A percentile compares a stretch with the other conserved stretches of the same genome.
Evolutionary conservation across 1,140 invertebrate species (phyloP).

Genomic region (Caenorhabditis latens): DNA sequence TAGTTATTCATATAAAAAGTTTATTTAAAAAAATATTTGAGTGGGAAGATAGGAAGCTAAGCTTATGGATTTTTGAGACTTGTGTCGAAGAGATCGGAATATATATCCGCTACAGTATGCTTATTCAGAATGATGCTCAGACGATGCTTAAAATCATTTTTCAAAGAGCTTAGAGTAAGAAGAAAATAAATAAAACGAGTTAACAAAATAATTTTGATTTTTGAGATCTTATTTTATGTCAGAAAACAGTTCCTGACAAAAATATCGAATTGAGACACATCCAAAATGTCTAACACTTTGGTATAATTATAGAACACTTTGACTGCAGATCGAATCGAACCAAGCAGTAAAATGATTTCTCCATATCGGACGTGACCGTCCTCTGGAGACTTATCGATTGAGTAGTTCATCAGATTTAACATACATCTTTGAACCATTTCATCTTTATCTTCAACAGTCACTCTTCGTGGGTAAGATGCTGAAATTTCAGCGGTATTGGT

Average conservation of each 20-base stretch:
- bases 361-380: constrained; percentile 21
- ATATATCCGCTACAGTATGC: too few species aligned
- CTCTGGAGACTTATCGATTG: not conserved
- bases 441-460: not conserved
- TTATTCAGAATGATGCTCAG: too few species aligned
- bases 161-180: too few species aligned
- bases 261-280: not conserved
- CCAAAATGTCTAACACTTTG: not conserved
- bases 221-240: too few species aligned
- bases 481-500: not conserved
- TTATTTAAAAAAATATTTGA: too few species aligned
- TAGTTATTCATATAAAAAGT: too few species aligned
- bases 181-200: too few species aligned
- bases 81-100: too few species aligned
- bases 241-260: constrained; percentile 17
- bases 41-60: too few species aligned
- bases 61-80: too few species aligned
- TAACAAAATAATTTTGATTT: too few species aligned
- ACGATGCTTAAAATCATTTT: too few species aligned
- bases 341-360: constrained; percentile 25
- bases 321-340: constrained; percentile 9
- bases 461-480: not conserved
- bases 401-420: constrained; percentile 3
- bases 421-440: constrained; percentile 7
- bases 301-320: constrained; percentile 37